These are phyloP conservation scores for Cheilosia vulpina DNA, from an alignment of 2,888 invertebrate species.

Conservation along the genomic window DNA sequence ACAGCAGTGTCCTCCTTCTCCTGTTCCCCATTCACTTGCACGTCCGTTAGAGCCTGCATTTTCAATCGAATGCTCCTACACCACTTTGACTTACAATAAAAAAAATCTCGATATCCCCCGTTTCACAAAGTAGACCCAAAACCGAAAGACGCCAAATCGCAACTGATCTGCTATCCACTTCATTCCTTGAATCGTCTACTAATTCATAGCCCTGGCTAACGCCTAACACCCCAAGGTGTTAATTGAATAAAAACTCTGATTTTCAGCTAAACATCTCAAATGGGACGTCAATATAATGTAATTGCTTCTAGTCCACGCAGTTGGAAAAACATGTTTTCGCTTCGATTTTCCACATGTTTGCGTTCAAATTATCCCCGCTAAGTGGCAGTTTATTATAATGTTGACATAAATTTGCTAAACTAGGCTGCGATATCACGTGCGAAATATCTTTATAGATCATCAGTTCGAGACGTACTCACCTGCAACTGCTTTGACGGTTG, in stretches of 20 bases:
- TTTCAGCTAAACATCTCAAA: slow-evolving; percentile 9
- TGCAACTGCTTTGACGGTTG: slow-evolving; percentile 81
- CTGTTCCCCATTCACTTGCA: slow-evolving; percentile 79
- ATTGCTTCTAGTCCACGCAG: not conserved
- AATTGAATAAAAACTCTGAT: slow-evolving; percentile 58
- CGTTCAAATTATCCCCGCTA: slow-evolving; percentile 25
- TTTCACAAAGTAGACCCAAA: slow-evolving; percentile 2
- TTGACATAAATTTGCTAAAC: slow-evolving; percentile 27
- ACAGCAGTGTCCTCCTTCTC: slow-evolving; percentile 78
- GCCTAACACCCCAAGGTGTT: slow-evolving; percentile 9
- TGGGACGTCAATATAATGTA: slow-evolving; percentile 1
- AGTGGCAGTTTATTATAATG: slow-evolving; percentile 28
- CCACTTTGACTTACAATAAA: not conserved
- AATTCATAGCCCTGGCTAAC: not conserved
- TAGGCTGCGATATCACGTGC: slow-evolving; percentile 2
- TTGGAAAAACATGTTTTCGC: slow-evolving; percentile 44
- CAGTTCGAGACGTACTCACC: slow-evolving; percentile 77
- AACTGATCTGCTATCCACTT: slow-evolving; percentile 55
- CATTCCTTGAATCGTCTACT: not conserved
- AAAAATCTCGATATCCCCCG: slow-evolving; percentile 4
- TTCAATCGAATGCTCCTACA: not conserved
- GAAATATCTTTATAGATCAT: not conserved
- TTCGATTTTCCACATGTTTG: slow-evolving; percentile 17
- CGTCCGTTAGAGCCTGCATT: slow-evolving; percentile 76
- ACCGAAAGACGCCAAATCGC: slow-evolving; percentile 30